A percentile compares a stretch with the other conserved stretches of the same genome.
Conservation (phyloP, 2,888 invertebrate species). For the Drosophila mimica region DNA sequence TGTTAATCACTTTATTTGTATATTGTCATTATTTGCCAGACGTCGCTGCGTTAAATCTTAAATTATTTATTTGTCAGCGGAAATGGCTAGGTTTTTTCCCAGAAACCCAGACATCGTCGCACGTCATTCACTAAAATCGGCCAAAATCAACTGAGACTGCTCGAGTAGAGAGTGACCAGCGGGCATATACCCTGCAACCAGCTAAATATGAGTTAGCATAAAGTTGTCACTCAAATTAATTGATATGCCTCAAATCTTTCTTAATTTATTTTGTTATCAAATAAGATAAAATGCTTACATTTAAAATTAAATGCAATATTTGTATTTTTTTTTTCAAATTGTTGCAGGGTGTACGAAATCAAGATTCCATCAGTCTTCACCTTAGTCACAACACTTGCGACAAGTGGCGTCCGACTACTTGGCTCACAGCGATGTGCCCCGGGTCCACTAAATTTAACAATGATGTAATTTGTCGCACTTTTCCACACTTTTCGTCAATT, state of each 20-base stretch:
- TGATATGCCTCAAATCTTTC: not conserved
- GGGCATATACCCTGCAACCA: not conserved
- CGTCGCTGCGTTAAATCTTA: slow-evolving; percentile 7
- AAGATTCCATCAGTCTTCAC: slow-evolving; percentile 1
- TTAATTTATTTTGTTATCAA: not conserved
- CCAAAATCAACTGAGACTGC: not conserved
- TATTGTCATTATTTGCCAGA: slow-evolving; percentile 15
- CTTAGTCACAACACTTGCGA: slow-evolving; percentile 21
- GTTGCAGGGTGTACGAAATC: not conserved
- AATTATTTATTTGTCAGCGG: slow-evolving; percentile 49
- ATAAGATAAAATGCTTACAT: not conserved
- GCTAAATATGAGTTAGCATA: not conserved
- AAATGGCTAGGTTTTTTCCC: slow-evolving; percentile 59
- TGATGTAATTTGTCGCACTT: slow-evolving; percentile 82
- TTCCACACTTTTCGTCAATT: not conserved
- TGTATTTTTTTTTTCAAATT: not conserved
- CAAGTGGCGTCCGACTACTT: slow-evolving; percentile 27
- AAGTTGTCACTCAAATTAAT: not conserved
- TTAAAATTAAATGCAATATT: not conserved
- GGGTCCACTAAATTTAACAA: slow-evolving; percentile 82
- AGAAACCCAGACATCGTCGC: slow-evolving; percentile 48
- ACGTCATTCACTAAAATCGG: slow-evolving; percentile 54
- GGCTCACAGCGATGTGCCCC: slow-evolving; percentile 38
- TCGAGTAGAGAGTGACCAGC: not conserved
- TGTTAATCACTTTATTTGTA: slow-evolving; percentile 2